Evolutionary conservation across 2,113 vertebrate species (phyloP).

Genomic region (Heterotis niloticus): DNA sequence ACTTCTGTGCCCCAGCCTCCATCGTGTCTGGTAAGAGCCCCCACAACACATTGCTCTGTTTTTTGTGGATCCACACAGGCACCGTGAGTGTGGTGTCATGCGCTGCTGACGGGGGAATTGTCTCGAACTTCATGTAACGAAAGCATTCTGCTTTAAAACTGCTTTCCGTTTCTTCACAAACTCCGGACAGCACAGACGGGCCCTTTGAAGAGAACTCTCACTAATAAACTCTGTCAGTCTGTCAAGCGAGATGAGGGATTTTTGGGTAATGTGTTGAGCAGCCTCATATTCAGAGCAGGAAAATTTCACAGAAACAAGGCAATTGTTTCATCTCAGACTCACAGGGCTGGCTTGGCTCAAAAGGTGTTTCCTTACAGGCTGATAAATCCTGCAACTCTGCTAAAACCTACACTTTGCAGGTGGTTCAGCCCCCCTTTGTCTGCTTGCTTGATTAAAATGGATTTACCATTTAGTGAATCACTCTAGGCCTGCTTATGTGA

Average conservation of each 20-base stretch:
- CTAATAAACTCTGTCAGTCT: neutral
- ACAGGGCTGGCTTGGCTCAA: neutral
- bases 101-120: neutral
- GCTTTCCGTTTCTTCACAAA: neutral
- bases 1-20: neutral
- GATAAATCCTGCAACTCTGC: neutral
- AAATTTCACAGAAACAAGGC: neutral
- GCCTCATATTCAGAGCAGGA: too few species aligned
- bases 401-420: neutral
- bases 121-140: neutral
- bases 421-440: neutral
- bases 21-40: neutral
- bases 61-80: neutral
- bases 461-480: neutral
- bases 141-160: neutral
- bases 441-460: constrained; percentile 18
- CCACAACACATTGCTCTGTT: neutral
- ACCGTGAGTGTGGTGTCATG: too few species aligned
- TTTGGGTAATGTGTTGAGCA: too few species aligned
- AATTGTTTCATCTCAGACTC: neutral
- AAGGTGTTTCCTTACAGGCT: neutral
- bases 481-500: constrained; percentile 9
- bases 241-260: too few species aligned
- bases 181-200: too few species aligned
- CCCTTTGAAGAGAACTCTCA: too few species aligned